phyloP scores from a whole-genome alignment of 2,113 vertebrate species.

The Propithecus coquereli region DNA sequence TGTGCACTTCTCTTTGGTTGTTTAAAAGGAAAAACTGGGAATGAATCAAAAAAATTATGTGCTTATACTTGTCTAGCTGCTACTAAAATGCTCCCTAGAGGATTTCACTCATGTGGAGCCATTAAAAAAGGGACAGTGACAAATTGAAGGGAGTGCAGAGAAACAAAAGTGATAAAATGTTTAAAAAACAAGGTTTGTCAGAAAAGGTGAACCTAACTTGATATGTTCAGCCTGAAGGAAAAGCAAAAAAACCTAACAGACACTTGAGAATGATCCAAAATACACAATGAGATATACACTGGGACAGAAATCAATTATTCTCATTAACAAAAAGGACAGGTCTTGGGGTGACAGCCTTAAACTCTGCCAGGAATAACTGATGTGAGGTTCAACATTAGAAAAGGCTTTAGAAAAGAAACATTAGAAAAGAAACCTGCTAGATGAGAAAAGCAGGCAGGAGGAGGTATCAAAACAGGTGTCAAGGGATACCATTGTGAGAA shows the following conservation, averaged over 20 bases:
- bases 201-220: conserved; percentile 14
- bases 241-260: background rate
- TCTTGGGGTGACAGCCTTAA: background rate
- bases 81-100: conserved; percentile 5
- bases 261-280: background rate
- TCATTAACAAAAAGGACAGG: conserved; percentile 41
- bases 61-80: background rate
- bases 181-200: conserved; percentile 54
- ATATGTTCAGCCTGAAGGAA: conserved; percentile 22
- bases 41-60: background rate
- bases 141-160: background rate
- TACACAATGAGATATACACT: background rate
- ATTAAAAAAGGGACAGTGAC: conserved; percentile 37
- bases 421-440: too few relatives aligned
- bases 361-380: conserved; percentile 4
- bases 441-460: background rate
- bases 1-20: background rate
- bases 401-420: too few relatives aligned
- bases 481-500: background rate
- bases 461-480: background rate
- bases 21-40: background rate
- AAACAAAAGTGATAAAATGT: conserved; percentile 42
- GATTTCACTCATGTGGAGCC: background rate
- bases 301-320: conserved; percentile 37
- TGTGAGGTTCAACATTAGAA: conserved; percentile 3